These are phyloP conservation scores for Tipula unca DNA, from an alignment of 2,888 invertebrate species.

Conservation along the genomic window DNA sequence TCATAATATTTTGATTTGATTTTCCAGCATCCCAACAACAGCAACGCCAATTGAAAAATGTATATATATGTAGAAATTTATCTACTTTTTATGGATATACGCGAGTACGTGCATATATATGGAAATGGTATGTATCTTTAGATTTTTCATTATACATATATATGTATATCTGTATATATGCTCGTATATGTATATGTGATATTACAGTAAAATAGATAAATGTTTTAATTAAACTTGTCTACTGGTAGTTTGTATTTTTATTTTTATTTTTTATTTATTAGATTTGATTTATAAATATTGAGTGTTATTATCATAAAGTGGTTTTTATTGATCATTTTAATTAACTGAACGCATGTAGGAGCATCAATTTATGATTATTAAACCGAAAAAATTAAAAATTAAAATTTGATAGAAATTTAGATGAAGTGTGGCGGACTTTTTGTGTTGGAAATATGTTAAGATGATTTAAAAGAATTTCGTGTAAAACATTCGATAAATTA, in stretches of 20 bases:
- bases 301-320: background rate
- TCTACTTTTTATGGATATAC: background rate
- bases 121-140: background rate
- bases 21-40: background rate
- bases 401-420: background rate
- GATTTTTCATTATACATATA: background rate
- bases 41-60: background rate
- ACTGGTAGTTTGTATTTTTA: background rate
- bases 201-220: background rate
- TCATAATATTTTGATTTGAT: background rate
- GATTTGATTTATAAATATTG: constrained; percentile 1
- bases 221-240: constrained; percentile 14
- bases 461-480: too few relatives aligned
- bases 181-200: background rate
- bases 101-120: background rate
- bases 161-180: background rate
- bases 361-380: background rate
- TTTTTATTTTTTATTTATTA: background rate
- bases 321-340: constrained; percentile 9
- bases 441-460: too few relatives aligned
- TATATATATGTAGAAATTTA: background rate
- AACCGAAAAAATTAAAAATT: background rate
- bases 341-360: background rate
- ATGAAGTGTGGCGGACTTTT: background rate
- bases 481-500: too few relatives aligned